Percentiles rank a stretch among this genome's conserved stretches.
These are phyloP conservation scores for Aleadryas rufinucha DNA, from an alignment of 2,113 vertebrate species.

Conservation along the genomic window DNA sequence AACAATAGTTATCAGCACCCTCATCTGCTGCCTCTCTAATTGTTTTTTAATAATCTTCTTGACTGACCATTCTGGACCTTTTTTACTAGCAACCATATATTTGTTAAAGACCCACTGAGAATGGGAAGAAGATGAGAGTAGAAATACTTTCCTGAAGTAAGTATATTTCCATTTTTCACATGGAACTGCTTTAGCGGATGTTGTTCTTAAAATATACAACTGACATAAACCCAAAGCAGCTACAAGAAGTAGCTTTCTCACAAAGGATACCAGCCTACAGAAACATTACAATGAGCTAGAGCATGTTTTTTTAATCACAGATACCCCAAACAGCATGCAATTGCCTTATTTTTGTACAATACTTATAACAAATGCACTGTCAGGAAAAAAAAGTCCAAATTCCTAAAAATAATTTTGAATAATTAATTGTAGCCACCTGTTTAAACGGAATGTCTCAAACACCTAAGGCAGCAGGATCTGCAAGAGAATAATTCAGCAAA, in stretches of 20 bases:
- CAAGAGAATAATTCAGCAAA: not conserved
- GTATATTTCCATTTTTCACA: constrained; percentile 53
- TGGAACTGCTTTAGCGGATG: constrained; percentile 41
- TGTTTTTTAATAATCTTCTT: not conserved
- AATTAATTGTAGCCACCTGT: constrained; percentile 62
- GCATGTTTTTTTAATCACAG: constrained; percentile 50
- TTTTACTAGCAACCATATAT: not conserved
- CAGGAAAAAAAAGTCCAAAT: not conserved
- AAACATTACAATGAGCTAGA: constrained; percentile 25
- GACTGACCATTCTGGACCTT: not conserved
- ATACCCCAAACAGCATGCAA: constrained; percentile 9
- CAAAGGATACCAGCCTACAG: constrained; percentile 36
- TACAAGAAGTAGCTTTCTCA: constrained; percentile 51
- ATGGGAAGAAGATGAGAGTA: not conserved
- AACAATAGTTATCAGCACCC: not conserved
- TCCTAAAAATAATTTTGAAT: constrained; percentile 47
- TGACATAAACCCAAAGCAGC: constrained; percentile 36
- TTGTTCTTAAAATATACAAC: constrained; percentile 51
- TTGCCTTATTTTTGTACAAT: constrained; percentile 49
- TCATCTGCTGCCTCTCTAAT: not conserved
- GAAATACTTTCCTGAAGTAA: constrained; percentile 48
- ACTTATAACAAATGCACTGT: constrained; percentile 18
- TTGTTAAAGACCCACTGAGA: not conserved
- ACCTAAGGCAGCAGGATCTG: constrained; percentile 39
- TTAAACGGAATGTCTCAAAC: constrained; percentile 15